Conservation (phyloP, 2,888 invertebrate genomes). For the Hirtodrosophila trivittata region DNA sequence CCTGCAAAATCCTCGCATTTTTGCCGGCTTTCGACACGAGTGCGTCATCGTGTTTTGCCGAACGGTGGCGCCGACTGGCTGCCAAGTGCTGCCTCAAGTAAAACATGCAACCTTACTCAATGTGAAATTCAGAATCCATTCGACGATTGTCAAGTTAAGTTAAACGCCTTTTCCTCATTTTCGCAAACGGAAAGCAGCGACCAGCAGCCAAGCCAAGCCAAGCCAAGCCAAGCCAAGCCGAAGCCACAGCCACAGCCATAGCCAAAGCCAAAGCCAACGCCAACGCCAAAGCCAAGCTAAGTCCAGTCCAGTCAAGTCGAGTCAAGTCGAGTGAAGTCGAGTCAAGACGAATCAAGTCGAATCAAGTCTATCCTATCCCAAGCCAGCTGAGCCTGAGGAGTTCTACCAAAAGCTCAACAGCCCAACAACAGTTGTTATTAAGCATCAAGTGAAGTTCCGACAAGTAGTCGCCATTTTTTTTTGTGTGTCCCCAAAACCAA, state of each 20-base stretch:
- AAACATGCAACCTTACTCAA: conserved; percentile 79
- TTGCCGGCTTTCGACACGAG: conserved; percentile 55
- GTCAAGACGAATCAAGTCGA: conserved; percentile 12
- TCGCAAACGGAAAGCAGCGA: conserved; percentile 59
- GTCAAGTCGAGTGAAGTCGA: conserved; percentile 14
- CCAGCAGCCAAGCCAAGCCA: conserved; percentile 15
- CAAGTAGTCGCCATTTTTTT: conserved; percentile 60
- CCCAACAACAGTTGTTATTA: conserved; percentile 14
- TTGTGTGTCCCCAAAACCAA: conserved; percentile 30
- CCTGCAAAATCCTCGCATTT: conserved; percentile 50
- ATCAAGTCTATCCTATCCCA: background rate
- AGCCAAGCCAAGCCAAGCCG: conserved; percentile 21
- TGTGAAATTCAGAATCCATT: conserved; percentile 81
- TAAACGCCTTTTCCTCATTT: conserved; percentile 73
- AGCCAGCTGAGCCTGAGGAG: conserved; percentile 12
- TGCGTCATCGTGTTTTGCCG: conserved; percentile 47
- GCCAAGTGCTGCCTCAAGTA: conserved; percentile 41
- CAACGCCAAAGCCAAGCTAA: conserved; percentile 10
- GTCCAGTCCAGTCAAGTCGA: conserved; percentile 24
- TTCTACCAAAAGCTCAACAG: conserved; percentile 4
- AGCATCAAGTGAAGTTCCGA: conserved; percentile 30
- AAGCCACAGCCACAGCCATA: conserved; percentile 20
- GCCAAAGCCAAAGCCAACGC: conserved; percentile 33
- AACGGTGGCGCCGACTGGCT: conserved; percentile 40
- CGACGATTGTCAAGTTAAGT: conserved; percentile 81